A percentile compares a stretch with the other conserved stretches of the same genome.
These are phyloP conservation scores for Labroides dimidiatus DNA, from an alignment of 2,797 vertebrate genomes.

Conservation along the genomic window DNA sequence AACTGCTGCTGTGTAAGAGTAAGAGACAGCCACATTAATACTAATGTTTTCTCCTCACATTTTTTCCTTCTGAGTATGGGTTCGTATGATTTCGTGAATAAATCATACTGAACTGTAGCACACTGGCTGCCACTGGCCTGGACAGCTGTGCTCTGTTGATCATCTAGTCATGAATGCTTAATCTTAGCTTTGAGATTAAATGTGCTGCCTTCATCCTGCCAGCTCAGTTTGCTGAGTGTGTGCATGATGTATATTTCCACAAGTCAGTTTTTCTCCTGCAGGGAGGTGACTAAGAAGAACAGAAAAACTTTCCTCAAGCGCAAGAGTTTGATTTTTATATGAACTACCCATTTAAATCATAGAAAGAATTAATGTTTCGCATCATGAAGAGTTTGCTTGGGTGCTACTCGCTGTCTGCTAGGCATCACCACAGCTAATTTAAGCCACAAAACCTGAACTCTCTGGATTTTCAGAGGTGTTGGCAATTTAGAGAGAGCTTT, in stretches of 20 bases:
- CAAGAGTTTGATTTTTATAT: not conserved
- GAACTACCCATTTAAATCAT: not conserved
- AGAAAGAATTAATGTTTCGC: not conserved
- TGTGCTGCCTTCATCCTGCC: slow-evolving; percentile 44
- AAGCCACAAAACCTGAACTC: not conserved
- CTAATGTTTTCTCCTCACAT: not conserved
- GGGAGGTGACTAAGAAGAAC: slow-evolving; percentile 16
- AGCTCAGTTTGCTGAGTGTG: slow-evolving; percentile 27
- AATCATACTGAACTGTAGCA: slow-evolving; percentile 52
- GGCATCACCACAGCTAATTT: not conserved
- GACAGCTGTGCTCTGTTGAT: slow-evolving; percentile 71
- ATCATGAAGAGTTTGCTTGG: not conserved
- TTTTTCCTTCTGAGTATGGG: slow-evolving; percentile 19
- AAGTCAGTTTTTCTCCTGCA: slow-evolving; percentile 36
- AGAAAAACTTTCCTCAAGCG: not conserved
- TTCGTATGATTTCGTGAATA: slow-evolving; percentile 36
- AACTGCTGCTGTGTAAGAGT: slow-evolving; percentile 10
- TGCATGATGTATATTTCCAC: slow-evolving; percentile 37
- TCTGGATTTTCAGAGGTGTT: not conserved
- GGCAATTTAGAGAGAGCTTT: not conserved
- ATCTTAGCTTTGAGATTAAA: slow-evolving; percentile 75
- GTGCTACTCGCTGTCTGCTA: not conserved
- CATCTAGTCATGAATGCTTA: slow-evolving; percentile 67
- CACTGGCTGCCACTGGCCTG: slow-evolving; percentile 30
- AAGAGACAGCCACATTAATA: not conserved